Base-by-base conservation (phyloP, 2,113 vertebrate species). In the Apus apus region DNA sequence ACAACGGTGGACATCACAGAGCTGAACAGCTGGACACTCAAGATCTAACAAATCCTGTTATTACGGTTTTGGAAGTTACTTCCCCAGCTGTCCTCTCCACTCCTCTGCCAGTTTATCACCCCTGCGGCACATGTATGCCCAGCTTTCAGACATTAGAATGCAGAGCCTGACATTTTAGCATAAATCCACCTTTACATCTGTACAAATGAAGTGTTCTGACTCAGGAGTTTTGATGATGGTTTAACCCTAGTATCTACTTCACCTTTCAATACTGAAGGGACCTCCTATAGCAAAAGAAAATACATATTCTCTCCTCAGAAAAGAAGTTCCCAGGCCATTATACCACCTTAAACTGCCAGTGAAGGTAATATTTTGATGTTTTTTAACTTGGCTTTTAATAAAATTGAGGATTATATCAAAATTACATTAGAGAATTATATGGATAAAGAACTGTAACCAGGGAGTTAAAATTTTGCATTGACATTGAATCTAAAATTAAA, bases 401-500 rank as follows among this genome's bases (percentile, higher is more conserved):
- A 90, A 90, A 75, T 27, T 34, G 57, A 91, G 85, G 78, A 81
- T 95, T 92, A 79, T 79, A 73, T 85, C 79, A 88, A 57, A 96
- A 92, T 91, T 81, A 85, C 67, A 57, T 68, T 88, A 89, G 71
- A 81, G 86, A 95, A 40, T 66, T 92, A 40, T 13, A 58, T 9
- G 36, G 72, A 93, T 80, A 90, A 94, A 93, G 81, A 87, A 89
- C 66, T 8, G 46, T 82, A 91, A 93, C 58, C 70, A 85, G 71
- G 95, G 70, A 96, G 94, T 94, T 97, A 95, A 97, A 96, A 79
- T 94, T 66, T 54, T 34, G 21, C 85, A 34, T 36, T 92, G 94
- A 95, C 86, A 96, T 89, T 85, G 91, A 94, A 87, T 85, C 61
- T 80, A 86, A 95, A 96, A 96, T 92, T 72, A 95, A 96, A 96